Percentiles rank a stretch among this genome's conserved stretches.
These are phyloP conservation scores for Hapalemur alaotrensis DNA, from an alignment of 2,797 vertebrate genomes.

Conservation along the genomic window DNA sequence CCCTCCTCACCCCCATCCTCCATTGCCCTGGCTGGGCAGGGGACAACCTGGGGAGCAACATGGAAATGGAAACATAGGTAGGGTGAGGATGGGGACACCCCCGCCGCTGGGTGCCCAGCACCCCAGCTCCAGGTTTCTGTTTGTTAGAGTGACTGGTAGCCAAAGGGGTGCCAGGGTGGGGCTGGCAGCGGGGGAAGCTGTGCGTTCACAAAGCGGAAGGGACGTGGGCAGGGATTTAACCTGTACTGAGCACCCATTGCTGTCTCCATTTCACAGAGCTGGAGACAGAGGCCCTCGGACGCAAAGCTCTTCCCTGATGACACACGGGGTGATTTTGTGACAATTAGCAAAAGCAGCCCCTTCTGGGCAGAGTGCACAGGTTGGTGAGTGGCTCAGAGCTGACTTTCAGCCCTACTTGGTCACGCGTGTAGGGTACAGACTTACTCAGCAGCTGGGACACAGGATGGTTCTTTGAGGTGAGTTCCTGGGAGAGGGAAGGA, in stretches of 20 bases:
- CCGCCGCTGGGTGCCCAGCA: too few relatives aligned
- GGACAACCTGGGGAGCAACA: neutral
- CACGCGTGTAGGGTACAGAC: neutral
- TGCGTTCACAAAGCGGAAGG: neutral
- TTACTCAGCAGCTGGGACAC: neutral
- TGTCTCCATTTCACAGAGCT: neutral
- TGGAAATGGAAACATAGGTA: neutral
- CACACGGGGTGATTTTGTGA: neutral
- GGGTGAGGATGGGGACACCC: neutral
- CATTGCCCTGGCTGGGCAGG: neutral
- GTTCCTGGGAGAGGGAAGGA: neutral
- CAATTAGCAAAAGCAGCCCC: neutral
- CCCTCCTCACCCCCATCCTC: neutral
- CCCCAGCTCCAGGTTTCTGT: neutral
- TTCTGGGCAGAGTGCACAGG: neutral
- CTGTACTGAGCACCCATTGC: neutral
- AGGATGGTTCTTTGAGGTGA: neutral
- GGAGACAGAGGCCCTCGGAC: neutral
- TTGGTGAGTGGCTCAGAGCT: neutral
- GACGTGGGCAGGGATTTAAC: neutral
- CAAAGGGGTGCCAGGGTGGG: neutral
- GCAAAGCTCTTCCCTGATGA: neutral
- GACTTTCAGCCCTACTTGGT: neutral
- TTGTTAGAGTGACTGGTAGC: neutral
- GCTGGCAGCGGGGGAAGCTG: neutral